Percentiles rank a stretch among this genome's conserved stretches.
These are phyloP conservation scores for Morone chrysops DNA, from an alignment of 2,113 vertebrate genomes.

Conservation along the genomic window DNA sequence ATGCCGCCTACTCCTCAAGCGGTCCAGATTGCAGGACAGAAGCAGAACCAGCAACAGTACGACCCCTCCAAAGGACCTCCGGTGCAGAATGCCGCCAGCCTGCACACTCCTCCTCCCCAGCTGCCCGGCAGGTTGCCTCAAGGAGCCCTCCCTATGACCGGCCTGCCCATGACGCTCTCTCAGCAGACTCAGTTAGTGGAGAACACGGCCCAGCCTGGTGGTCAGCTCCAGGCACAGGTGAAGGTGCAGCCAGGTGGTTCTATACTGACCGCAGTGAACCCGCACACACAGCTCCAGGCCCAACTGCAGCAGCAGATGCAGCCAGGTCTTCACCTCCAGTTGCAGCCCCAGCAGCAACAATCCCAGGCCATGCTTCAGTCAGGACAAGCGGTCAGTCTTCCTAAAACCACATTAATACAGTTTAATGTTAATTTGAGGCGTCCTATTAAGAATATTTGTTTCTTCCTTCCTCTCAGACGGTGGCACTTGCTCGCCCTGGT, in stretches of 20 bases:
- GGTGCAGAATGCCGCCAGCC: conserved; percentile 88
- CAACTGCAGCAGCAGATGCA: conserved; percentile 89
- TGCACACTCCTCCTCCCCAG: conserved; percentile 88
- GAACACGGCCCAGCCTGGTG: conserved; percentile 70
- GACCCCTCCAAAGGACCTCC: conserved; percentile 94
- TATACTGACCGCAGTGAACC: conserved; percentile 80
- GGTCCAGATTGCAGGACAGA: conserved; percentile 87
- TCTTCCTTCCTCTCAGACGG: conserved; percentile 81
- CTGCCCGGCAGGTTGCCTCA: conserved; percentile 87
- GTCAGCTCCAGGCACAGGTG: conserved; percentile 85
- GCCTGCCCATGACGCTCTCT: conserved; percentile 85
- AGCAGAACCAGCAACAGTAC: conserved; percentile 89
- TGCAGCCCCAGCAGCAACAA: conserved; percentile 83
- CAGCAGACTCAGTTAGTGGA: conserved; percentile 88
- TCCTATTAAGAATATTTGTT: not conserved
- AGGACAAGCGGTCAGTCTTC: conserved; percentile 82
- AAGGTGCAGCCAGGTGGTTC: conserved; percentile 84
- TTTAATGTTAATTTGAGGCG: not conserved
- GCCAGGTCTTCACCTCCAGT: conserved; percentile 85
- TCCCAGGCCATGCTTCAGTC: conserved; percentile 83
- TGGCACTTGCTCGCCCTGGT: conserved; percentile 86
- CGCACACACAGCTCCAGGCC: conserved; percentile 85
- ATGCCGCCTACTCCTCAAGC: conserved; percentile 87
- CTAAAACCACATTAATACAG: not conserved
- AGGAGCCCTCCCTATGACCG: conserved; percentile 81